These are phyloP conservation scores for Falco punctatus DNA, from an alignment of 2,113 vertebrate species.

Conservation along the genomic window DNA sequence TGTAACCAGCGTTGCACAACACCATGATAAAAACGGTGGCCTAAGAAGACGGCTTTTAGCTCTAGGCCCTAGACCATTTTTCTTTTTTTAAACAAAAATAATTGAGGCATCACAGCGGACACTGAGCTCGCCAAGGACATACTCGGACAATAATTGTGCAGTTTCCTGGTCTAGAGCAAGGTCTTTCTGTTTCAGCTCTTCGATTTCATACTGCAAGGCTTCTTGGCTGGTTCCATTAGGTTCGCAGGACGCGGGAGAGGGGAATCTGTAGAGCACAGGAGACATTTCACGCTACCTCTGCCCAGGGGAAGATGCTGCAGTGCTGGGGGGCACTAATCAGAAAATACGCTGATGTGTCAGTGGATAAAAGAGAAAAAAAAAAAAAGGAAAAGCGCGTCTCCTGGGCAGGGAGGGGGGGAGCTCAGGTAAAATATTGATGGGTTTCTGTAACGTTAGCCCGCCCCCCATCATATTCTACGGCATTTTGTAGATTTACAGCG, in stretches of 20 bases:
- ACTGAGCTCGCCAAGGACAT: slow-evolving; percentile 1
- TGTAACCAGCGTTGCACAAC: background rate
- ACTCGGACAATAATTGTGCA: slow-evolving; percentile 70
- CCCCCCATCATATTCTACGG: too few relatives aligned
- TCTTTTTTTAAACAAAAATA: background rate
- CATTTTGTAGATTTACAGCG: background rate
- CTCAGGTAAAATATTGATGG: background rate
- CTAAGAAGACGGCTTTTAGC: background rate
- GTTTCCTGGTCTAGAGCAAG: slow-evolving; percentile 75
- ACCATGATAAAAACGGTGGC: background rate
- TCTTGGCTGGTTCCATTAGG: background rate
- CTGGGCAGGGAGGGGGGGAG: background rate
- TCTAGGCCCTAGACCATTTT: background rate
- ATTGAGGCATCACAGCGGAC: background rate
- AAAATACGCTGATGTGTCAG: background rate
- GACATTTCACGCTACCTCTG: background rate
- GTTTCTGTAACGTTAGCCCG: background rate
- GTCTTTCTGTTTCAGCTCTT: slow-evolving; percentile 69
- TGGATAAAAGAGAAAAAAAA: background rate
- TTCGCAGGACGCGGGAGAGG: background rate
- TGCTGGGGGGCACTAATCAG: background rate
- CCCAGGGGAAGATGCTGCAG: background rate
- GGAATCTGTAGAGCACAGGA: slow-evolving; percentile 56
- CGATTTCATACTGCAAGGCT: slow-evolving; percentile 44
- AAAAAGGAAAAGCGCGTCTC: background rate